Evolutionary conservation across 2,888 invertebrate species (phyloP).

Genomic region (Harpalus rubripes): DNA sequence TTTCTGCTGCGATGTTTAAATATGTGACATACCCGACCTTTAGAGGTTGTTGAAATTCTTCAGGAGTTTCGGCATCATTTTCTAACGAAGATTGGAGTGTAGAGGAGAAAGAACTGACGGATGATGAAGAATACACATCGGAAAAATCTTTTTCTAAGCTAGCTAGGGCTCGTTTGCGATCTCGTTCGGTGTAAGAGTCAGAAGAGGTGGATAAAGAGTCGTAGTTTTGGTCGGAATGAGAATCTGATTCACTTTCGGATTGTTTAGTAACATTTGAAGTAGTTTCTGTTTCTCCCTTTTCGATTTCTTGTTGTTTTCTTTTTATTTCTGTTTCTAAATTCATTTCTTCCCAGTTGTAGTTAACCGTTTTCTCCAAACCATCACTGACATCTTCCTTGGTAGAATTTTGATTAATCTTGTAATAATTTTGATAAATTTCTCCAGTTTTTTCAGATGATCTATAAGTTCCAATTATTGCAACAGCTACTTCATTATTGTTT

Average conservation of each 20-base stretch:
- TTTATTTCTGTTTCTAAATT: not conserved
- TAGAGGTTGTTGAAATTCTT: not conserved
- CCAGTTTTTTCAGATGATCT: conserved; percentile 49
- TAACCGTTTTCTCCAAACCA: not conserved
- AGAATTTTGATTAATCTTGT: not conserved
- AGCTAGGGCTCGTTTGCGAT: conserved; percentile 12
- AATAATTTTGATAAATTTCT: conserved; percentile 12
- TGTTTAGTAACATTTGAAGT: not conserved
- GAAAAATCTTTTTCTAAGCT: not conserved
- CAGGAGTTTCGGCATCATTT: not conserved
- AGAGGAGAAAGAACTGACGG: not conserved
- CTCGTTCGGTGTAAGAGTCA: not conserved
- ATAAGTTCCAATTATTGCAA: conserved; percentile 30
- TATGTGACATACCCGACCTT: not conserved
- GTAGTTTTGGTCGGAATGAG: not conserved
- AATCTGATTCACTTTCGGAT: not conserved
- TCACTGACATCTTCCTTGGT: not conserved
- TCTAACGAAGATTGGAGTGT: not conserved
- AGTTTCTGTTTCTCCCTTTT: not conserved
- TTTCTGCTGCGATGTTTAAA: conserved; percentile 29
- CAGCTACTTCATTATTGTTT: not conserved
- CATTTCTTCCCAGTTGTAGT: not conserved
- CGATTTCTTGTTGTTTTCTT: not conserved
- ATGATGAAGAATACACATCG: not conserved
- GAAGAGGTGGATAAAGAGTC: not conserved